These are phyloP conservation scores for Imbricaverruca yamaguchii DNA, from an alignment of 2,888 invertebrate species.

Conservation along the genomic window DNA sequence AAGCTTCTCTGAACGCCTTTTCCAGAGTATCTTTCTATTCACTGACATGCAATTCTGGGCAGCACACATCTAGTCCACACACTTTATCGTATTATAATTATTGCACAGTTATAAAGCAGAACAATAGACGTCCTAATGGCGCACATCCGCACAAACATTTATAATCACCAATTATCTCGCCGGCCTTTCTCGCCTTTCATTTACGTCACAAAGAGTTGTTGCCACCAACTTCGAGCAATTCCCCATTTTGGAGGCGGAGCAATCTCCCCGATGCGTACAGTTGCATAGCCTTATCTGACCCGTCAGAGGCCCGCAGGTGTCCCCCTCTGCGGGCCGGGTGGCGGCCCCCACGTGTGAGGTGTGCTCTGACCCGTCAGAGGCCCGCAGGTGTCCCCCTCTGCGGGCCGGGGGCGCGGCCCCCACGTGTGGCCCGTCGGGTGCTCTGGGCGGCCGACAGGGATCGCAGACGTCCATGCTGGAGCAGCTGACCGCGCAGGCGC, in stretches of 20 bases:
- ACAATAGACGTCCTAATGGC: no score
- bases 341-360: neutral
- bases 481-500: conserved; percentile 79
- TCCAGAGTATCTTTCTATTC: no score
- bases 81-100: no score
- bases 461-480: conserved; percentile 79
- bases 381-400: neutral
- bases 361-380: neutral
- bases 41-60: no score
- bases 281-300: neutral
- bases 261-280: no score
- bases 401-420: conserved; percentile 35
- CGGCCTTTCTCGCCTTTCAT: neutral
- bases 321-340: neutral
- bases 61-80: no score
- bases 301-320: neutral
- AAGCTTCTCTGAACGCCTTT: no score
- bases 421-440: conserved; percentile 46
- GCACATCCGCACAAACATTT: no score
- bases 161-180: neutral
- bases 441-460: conserved; percentile 52
- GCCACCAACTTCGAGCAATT: no score
- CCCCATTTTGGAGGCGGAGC: no score
- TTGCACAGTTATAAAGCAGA: no score
- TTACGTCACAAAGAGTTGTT: neutral